Evolutionary conservation across 2,797 vertebrate genomes (phyloP).

Genomic region (Notolabrus celidotus): DNA sequence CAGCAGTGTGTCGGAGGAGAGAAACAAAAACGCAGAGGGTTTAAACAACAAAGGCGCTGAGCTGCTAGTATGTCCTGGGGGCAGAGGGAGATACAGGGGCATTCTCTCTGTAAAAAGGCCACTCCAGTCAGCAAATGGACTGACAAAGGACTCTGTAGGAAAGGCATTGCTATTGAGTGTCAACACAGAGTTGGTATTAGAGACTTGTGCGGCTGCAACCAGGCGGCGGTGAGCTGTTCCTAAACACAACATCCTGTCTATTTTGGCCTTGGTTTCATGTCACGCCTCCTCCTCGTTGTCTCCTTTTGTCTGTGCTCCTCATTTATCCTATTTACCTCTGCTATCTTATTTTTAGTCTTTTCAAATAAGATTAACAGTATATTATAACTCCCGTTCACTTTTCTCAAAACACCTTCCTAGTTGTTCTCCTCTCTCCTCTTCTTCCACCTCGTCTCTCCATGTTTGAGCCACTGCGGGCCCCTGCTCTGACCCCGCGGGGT

Average conservation of each 20-base stretch:
- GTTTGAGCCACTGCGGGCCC: constrained; percentile 59
- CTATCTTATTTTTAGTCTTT: constrained; percentile 20
- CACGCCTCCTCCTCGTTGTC: constrained; percentile 59
- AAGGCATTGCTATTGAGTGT: constrained; percentile 86
- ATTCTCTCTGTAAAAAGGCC: constrained; percentile 87
- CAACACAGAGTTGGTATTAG: constrained; percentile 85
- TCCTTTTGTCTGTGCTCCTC: constrained; percentile 48
- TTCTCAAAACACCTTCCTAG: constrained; percentile 5
- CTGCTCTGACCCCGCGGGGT: constrained; percentile 75
- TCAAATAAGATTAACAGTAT: neutral
- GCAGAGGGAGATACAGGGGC: constrained; percentile 84
- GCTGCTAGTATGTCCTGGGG: constrained; percentile 85
- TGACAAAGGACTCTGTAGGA: constrained; percentile 86
- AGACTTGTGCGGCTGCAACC: constrained; percentile 74
- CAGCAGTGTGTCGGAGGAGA: constrained; percentile 83
- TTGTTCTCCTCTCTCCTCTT: constrained; percentile 8
- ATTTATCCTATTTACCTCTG: constrained; percentile 27
- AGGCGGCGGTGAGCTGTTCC: constrained; percentile 68
- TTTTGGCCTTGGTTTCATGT: constrained; percentile 70
- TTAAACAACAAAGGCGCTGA: constrained; percentile 85
- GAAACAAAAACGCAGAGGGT: constrained; percentile 83
- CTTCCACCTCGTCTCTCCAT: constrained; percentile 39
- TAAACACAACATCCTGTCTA: constrained; percentile 83
- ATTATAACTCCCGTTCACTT: neutral
- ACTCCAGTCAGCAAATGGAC: constrained; percentile 89